Evolutionary conservation across 2,797 vertebrate species (phyloP).

Genomic region (Tapirus indicus): DNA sequence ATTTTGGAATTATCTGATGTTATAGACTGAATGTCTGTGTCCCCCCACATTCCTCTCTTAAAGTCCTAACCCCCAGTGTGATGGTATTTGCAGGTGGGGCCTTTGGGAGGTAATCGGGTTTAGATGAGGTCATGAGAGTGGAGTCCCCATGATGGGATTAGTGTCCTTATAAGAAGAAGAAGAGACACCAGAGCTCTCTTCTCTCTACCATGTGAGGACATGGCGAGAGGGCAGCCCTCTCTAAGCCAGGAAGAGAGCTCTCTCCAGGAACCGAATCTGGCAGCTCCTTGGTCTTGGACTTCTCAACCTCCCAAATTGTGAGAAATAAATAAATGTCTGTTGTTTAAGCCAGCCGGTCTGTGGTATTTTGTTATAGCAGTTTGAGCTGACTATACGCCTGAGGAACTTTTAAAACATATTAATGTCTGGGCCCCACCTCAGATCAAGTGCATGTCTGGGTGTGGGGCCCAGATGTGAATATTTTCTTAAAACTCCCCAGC

Average conservation of each 20-base stretch:
- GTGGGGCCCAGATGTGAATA: background rate
- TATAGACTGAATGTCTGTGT: background rate
- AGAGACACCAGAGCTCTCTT: background rate
- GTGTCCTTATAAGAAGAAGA: background rate
- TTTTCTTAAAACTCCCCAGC: conserved; percentile 17
- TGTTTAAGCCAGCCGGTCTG: background rate
- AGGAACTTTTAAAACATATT: background rate
- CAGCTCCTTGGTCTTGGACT: background rate
- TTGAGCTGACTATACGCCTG: background rate
- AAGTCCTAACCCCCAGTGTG: background rate
- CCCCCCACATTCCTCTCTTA: background rate
- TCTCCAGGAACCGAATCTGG: background rate
- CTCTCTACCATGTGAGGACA: background rate
- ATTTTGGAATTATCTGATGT: background rate
- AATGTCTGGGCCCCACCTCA: background rate
- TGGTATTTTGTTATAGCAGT: background rate
- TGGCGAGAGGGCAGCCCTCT: background rate
- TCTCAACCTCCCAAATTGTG: background rate
- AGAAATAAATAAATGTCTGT: background rate
- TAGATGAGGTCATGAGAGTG: background rate
- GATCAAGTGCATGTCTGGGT: background rate
- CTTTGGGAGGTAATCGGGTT: background rate
- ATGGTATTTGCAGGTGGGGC: background rate
- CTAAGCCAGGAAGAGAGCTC: background rate
- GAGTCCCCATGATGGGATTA: background rate